Evolutionary conservation across 2,797 vertebrate genomes (phyloP).

Genomic region (Australoheros facetus): DNA sequence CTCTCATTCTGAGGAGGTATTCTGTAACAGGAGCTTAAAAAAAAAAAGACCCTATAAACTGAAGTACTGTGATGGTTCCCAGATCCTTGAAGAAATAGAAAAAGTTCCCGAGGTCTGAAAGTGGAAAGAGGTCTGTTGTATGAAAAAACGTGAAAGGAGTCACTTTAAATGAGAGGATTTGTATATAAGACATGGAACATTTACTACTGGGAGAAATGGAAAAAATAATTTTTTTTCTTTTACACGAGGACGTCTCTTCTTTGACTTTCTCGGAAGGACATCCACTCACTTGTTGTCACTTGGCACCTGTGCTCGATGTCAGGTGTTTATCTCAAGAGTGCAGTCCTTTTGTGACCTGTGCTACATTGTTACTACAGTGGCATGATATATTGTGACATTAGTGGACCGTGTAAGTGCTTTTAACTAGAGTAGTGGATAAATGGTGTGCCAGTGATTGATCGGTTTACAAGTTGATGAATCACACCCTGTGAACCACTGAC

Average conservation of each 20-base stretch:
- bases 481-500: slow-evolving; percentile 10
- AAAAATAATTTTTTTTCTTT: background rate
- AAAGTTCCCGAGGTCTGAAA: too few species aligned
- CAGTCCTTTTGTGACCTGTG: slow-evolving; percentile 15
- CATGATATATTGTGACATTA: slow-evolving; percentile 19
- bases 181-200: background rate
- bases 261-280: background rate
- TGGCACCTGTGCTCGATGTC: slow-evolving; percentile 26
- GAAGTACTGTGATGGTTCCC: background rate
- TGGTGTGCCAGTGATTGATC: slow-evolving; percentile 23
- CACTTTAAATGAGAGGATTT: too few species aligned
- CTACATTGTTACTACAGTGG: slow-evolving; percentile 6
- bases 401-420: slow-evolving; percentile 19
- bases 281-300: slow-evolving; percentile 10
- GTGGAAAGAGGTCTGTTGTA: too few species aligned
- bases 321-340: slow-evolving; percentile 27
- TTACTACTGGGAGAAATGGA: background rate
- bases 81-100: background rate
- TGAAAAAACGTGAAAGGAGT: background rate
- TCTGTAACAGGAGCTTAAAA: background rate
- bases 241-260: slow-evolving; percentile 4
- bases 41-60: background rate
- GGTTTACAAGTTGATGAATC: slow-evolving; percentile 51
- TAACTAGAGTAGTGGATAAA: slow-evolving; percentile 18
- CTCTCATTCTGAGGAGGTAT: background rate